Evolutionary conservation across 64 coral and sea anemone genomes (phyloP), one percentile per base, ranked within the genome.

Genomic region (Montipora foliosa): DNA sequence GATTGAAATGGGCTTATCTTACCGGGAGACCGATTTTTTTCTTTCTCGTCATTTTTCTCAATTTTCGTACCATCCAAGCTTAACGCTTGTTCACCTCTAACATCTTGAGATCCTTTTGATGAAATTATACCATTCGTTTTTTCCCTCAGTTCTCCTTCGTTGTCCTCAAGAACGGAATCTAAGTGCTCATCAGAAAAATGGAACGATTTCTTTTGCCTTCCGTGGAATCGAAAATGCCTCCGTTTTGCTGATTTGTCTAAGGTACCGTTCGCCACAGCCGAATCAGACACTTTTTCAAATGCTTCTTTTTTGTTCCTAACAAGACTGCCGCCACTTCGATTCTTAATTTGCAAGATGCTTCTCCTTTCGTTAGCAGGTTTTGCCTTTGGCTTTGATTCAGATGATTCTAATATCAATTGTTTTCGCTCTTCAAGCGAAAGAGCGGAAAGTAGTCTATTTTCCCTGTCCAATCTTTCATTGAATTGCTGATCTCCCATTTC

Each of bases 331-430:
- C 71, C 82, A 86, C 47, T 86, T 24, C 82, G 62, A 46, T 44
- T 86, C 82, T 86, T 86, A 71, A 86, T 86, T 72, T 86, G 82
- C 10, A 86, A 48, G n/a, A 86, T 86, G 45, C 82, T 86, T 72
- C 82, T 48, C 47, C 82, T 86, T 72, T 86, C 71, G 16, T 50
- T n/a, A 50, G 82, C 82, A 50, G 82, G 82, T 72, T 86, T 86
- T n/a, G 82, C 47, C 71, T 86, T 49, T 16, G 62, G 61, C 22
- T 70, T 86, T 50, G 82, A 8, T 2, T 21, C 82, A 86, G 45
- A 45, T 4, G 82, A 66, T 3, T 51, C 82, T 47, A 69, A 10
- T 24, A 86, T 86, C 46, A 16, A 66, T 17, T 86, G 66, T 50
- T 86, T 86, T 4, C 82, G 66, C 67, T 86, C 64, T 49, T 72